Evolutionary conservation across 2,797 vertebrate species (phyloP).

Genomic region (Fistularia commersonii): DNA sequence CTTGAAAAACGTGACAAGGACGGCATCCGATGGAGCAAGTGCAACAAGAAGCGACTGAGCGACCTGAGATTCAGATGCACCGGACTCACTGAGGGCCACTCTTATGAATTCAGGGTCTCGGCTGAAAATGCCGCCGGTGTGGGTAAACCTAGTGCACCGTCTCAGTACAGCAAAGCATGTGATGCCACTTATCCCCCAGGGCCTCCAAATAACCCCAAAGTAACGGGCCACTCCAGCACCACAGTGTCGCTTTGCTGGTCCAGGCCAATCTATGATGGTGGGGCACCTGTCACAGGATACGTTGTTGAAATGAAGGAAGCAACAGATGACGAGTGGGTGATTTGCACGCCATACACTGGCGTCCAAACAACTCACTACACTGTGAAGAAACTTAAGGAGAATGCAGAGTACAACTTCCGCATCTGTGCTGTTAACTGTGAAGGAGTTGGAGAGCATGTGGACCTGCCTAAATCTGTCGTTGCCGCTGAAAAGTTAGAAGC

Average conservation of each 20-base stretch:
- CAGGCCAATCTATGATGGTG: constrained; percentile 96
- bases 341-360: constrained; percentile 84
- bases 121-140: constrained; percentile 96
- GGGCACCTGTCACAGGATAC: constrained; percentile 88
- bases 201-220: constrained; percentile 91
- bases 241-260: constrained; percentile 91
- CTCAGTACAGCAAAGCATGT: constrained; percentile 88
- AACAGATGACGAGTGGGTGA: constrained; percentile 87
- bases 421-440: constrained; percentile 92
- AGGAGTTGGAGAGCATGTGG: constrained; percentile 92
- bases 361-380: constrained; percentile 86
- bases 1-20: constrained; percentile 98
- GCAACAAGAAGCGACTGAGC: constrained; percentile 90
- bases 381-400: constrained; percentile 91
- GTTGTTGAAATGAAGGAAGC: constrained; percentile 89
- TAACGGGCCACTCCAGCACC: constrained; percentile 86
- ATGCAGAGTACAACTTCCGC: constrained; percentile 94
- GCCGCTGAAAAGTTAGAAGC: constrained; percentile 88
- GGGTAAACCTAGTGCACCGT: constrained; percentile 86
- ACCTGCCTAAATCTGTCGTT: constrained; percentile 83
- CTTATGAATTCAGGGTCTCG: constrained; percentile 94
- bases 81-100: constrained; percentile 87
- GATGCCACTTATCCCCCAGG: constrained; percentile 93
- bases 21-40: constrained; percentile 94
- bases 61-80: constrained; percentile 92